A percentile compares a stretch with the other conserved stretches of the same genome.
phyloP scores from a whole-genome alignment of 2,888 invertebrate species.

The Epinotia nisella region DNA sequence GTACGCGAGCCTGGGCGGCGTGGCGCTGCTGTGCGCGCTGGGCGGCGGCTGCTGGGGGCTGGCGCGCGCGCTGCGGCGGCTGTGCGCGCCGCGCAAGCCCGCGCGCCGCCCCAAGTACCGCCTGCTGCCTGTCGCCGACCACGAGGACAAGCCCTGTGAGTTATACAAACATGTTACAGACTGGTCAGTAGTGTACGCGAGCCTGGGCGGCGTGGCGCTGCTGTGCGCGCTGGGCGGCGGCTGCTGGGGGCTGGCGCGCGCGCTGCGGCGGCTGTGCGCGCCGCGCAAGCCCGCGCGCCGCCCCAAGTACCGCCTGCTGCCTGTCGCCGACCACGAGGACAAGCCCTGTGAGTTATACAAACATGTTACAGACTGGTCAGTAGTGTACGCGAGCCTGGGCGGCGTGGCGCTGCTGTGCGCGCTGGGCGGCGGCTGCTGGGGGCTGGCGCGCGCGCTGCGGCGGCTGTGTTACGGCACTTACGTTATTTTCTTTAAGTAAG shows the following conservation, averaged over 20 bases:
- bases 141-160: no score
- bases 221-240: constrained; percentile 86
- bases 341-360: constrained; percentile 87
- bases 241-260: constrained; percentile 86
- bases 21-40: no score
- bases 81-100: no score
- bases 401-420: constrained; percentile 85
- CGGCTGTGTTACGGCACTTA: no score
- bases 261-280: constrained; percentile 73
- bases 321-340: constrained; percentile 89
- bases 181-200: constrained; percentile 97
- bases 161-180: no score
- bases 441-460: constrained; percentile 80
- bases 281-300: constrained; percentile 83
- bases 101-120: no score
- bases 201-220: constrained; percentile 88
- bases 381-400: constrained; percentile 94
- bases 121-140: no score
- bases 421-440: constrained; percentile 87
- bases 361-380: constrained; percentile 98
- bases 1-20: no score
- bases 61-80: no score
- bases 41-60: no score
- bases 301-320: constrained; percentile 88
- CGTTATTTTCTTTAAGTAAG: no score